phyloP scores from a whole-genome alignment of 2,888 invertebrate genomes.

The Alviniconcha strummeri region DNA sequence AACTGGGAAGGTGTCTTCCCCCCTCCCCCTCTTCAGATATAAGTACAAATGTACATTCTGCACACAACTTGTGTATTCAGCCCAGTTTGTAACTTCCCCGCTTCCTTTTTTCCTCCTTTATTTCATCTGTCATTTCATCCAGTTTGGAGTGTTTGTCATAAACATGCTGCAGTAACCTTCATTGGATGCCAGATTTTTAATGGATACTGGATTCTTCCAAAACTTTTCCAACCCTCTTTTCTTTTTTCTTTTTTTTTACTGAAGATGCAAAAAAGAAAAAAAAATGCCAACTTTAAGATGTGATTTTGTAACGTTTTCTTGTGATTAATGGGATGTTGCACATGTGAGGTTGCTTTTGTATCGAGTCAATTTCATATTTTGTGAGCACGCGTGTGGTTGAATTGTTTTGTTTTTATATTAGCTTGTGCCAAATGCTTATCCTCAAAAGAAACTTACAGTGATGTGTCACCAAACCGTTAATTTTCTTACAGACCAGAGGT shows the following conservation, averaged over 20 bases:
- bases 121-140: not conserved
- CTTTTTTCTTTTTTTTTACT: conserved; percentile 11
- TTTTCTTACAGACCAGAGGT: too few species aligned
- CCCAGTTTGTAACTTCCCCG: not conserved
- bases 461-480: too few species aligned
- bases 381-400: conserved; percentile 8
- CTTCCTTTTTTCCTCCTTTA: not conserved
- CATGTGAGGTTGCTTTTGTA: conserved; percentile 21
- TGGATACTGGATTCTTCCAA: not conserved
- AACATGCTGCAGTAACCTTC: conserved; percentile 21
- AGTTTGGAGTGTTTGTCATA: conserved; percentile 16
- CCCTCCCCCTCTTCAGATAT: conserved; percentile 3
- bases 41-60: not conserved
- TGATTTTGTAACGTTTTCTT: conserved; percentile 28
- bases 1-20: not conserved
- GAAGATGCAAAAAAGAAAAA: conserved; percentile 16
- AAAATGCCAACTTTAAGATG: conserved; percentile 22
- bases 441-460: not conserved
- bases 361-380: conserved; percentile 10
- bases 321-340: conserved; percentile 30
- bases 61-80: not conserved
- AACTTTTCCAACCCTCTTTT: not conserved
- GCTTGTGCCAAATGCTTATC: not conserved
- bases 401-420: not conserved
- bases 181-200: not conserved